A percentile compares a stretch with the other conserved stretches of the same genome.
Evolutionary conservation across 2,113 vertebrate species (phyloP).

Genomic region (Psittacara wagleri): DNA sequence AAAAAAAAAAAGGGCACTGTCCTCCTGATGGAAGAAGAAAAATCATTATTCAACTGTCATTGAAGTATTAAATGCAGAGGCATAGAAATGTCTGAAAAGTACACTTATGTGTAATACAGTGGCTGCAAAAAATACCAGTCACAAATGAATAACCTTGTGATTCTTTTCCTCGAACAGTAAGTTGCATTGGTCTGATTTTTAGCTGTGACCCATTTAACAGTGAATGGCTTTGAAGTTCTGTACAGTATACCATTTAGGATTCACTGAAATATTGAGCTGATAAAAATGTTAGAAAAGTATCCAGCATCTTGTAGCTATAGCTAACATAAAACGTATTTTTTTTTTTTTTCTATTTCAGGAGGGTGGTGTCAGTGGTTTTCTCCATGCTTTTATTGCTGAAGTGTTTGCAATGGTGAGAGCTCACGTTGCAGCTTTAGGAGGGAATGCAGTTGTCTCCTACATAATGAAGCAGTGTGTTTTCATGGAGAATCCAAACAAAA

Average conservation of each 20-base stretch:
- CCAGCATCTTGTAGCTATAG: not conserved
- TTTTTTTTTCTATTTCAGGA: conserved; percentile 73
- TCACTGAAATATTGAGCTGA: not conserved
- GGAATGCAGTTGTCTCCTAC: conserved; percentile 96
- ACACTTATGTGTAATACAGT: not conserved
- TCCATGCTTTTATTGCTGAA: conserved; percentile 95
- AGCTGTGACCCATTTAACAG: not conserved
- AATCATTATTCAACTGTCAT: not conserved
- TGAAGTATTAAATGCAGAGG: not conserved
- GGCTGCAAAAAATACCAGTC: not conserved
- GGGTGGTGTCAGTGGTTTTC: conserved; percentile 96
- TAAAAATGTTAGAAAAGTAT: not conserved
- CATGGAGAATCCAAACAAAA: conserved; percentile 99
- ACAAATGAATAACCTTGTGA: not conserved
- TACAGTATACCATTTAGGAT: not conserved
- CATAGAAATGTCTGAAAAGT: not conserved
- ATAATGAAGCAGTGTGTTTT: conserved; percentile 99
- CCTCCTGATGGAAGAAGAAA: not conserved
- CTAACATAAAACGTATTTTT: not conserved
- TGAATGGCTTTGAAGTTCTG: not conserved
- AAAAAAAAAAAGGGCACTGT: not conserved
- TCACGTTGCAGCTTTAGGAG: conserved; percentile 93
- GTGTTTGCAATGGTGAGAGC: conserved; percentile 98
- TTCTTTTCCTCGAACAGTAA: not conserved
- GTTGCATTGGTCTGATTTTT: not conserved